Evolutionary conservation across 92 coral and sea anemone species (phyloP).

Genomic region (Anthopleura xanthogrammica): DNA sequence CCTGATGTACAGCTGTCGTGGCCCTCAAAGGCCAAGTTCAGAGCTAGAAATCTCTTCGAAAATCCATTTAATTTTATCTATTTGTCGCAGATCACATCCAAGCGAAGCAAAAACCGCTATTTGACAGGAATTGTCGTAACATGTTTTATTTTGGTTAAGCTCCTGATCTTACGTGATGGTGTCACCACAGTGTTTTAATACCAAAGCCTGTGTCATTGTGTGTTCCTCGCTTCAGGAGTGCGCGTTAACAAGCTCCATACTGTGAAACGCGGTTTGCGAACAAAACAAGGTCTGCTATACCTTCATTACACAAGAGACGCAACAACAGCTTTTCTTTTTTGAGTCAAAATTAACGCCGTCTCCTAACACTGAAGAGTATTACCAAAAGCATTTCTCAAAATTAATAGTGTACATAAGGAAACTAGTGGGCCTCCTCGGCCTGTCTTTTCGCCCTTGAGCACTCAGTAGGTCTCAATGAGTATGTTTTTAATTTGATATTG

Average conservation of each 20-base stretch:
- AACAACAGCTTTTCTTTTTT: neutral
- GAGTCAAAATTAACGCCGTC: neutral
- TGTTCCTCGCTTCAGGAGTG: neutral
- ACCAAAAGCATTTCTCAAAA: neutral
- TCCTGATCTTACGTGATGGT: neutral
- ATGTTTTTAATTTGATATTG: neutral
- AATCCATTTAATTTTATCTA: neutral
- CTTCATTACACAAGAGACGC: neutral
- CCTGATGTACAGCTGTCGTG: neutral
- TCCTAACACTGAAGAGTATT: neutral
- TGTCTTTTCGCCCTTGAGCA: neutral
- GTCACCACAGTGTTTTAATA: neutral
- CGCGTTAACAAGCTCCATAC: neutral
- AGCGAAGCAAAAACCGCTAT: neutral
- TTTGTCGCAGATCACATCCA: neutral
- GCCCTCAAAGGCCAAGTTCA: neutral
- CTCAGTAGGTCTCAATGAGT: neutral
- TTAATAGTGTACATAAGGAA: neutral
- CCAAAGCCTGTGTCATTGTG: neutral
- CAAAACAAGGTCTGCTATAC: neutral
- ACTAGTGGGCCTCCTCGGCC: neutral
- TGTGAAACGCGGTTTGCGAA: neutral
- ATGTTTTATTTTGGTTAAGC: neutral
- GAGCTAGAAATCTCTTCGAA: neutral
- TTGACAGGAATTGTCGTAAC: neutral